These are phyloP conservation scores for Cyprinella venusta DNA, from an alignment of 2,797 vertebrate genomes.

Conservation along the genomic window DNA sequence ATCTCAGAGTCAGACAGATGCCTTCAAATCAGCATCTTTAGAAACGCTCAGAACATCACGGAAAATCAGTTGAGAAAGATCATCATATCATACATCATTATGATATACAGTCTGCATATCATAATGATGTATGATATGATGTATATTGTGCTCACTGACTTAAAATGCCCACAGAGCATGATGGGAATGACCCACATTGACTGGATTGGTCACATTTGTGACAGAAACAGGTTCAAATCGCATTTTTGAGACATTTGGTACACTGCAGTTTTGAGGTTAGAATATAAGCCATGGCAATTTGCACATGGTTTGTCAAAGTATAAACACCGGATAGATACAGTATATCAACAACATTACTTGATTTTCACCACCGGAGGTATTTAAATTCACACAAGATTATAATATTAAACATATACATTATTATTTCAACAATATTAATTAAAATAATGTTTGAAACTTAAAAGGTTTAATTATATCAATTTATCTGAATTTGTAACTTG, in stretches of 20 bases:
- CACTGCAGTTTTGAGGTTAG: not conserved
- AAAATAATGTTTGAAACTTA: not conserved
- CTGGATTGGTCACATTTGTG: not conserved
- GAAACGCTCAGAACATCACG: not conserved
- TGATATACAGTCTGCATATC: no score
- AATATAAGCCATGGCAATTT: not conserved
- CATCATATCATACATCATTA: not conserved
- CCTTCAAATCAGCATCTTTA: not conserved
- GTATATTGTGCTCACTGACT: no score
- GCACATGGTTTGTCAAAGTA: not conserved
- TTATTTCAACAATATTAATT: not conserved
- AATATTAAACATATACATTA: not conserved
- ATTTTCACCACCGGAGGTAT: not conserved
- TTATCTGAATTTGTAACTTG: not conserved
- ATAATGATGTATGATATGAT: no score
- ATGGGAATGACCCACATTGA: not conserved
- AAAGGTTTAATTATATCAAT: no score
- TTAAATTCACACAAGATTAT: not conserved
- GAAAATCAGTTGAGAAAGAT: not conserved
- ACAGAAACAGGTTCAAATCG: not conserved
- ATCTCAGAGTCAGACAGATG: not conserved
- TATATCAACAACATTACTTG: not conserved
- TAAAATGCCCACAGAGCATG: not conserved
- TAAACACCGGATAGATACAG: not conserved
- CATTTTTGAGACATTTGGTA: not conserved